Base-by-base conservation (phyloP, 2,888 invertebrate genomes). In the Eristalis arbustorum region DNA sequence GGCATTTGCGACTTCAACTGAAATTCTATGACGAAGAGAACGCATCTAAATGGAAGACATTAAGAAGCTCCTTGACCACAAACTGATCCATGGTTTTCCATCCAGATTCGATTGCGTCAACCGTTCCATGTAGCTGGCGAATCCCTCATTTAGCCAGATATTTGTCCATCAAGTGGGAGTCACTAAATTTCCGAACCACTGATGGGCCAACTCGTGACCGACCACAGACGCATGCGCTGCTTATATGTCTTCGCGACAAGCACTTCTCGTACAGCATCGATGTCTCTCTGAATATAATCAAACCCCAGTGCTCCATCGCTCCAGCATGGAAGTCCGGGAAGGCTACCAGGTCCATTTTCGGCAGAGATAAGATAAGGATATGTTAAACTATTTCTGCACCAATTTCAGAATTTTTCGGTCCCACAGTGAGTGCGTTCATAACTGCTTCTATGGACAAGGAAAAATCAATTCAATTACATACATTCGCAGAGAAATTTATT, bases 321-420 rank as follows among this genome's bases (percentile, higher is more conserved):
- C 97, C 97, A 2, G 97, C 96, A 72, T 96, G 95, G 91, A 98
- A 98, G 91, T 98, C 98, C 0, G 98, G 98, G 79, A 98, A 93
- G 0, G 98, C 98, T n/a, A 97, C 96, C 97, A 98, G 97, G 91
- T 98, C 98, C 84, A 97, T 95, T 93, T 98, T 98, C 0, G 96
- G 95, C 71, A 98, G 90, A 0, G 96, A n/a, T n/a, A n/a, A n/a
- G 96, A 90, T 96, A n/a, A 98, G 25, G 95, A 93, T 49, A 96
- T 95, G 88, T 95, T 94, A 90, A 98, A 97, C 89, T 95, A 96
- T 0, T 95, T 93, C 89, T 96, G 96, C 71, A 96, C 94, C 89
- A 95, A 96, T 56, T 94, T 93, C 0, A 98, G 92, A 11, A 97
- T 95, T 89, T n/a, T 94, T 94, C 0, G 96, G 95, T 0, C 97